Evolutionary conservation across 2,888 invertebrate species (phyloP), one percentile per base, ranked within the genome.

Genomic region (Pardosa pseudoannulata): DNA sequence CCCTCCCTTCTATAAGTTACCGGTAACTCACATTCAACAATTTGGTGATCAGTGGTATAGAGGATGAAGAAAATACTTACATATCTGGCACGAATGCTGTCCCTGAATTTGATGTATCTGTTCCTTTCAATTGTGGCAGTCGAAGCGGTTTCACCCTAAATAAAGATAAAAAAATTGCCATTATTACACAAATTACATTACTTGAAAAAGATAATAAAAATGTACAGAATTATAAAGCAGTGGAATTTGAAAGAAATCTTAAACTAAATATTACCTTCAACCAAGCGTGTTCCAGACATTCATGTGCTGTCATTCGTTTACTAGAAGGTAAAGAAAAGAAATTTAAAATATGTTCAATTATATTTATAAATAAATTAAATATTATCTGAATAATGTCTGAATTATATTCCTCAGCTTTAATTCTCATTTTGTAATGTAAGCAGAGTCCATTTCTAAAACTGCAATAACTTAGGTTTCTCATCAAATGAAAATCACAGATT

Each of bases 301-400:
- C 99, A 93, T 99, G 98, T 0, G 99, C 98, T 0, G 98, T 99
- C 96, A 99, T 95, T 90, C 99, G 96, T 92, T 98, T 97, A 91
- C 96, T 96, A 90, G 1, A 23, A 46, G 16, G 16, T 6, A 56
- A 16, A 23, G 2, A 23, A 56, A 23, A 56, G 3, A 1, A 5
- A n/a, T 23, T 56, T 23, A 6, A 13, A 11, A 13, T 46, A 16
- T 16, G 16, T 7, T 7, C 5, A 36, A 36, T 36, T 36, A 36
- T 11, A n/a, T n/a, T n/a, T 36, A 36, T 11, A 36, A 5, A 36
- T 7, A 36, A 5, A 36, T n/a, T n/a, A n/a, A n/a, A n/a, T n/a
- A n/a, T n/a, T n/a, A n/a, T n/a, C n/a, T n/a, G n/a, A n/a, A n/a
- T n/a, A n/a, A n/a, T n/a, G n/a, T n/a, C n/a, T n/a, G n/a, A n/a